Conservation (phyloP, 2,888 invertebrate species). For the Margaritifera margaritifera region DNA sequence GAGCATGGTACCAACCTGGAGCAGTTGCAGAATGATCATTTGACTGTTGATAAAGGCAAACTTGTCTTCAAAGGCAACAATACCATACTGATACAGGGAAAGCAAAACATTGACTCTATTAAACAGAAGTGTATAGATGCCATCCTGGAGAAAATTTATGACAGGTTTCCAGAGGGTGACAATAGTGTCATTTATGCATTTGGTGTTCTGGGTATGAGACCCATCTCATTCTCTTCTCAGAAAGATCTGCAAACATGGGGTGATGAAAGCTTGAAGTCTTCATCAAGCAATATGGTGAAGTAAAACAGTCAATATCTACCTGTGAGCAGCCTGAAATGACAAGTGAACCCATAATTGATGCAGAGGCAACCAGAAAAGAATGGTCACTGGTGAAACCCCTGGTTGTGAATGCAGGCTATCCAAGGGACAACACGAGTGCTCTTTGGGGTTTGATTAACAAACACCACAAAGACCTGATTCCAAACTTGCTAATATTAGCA, state of each 20-base stretch:
- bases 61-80: conserved; percentile 17
- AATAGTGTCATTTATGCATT: conserved; percentile 18
- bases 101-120: conserved; percentile 12
- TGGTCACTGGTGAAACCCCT: too few species aligned
- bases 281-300: too few species aligned
- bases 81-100: conserved; percentile 10
- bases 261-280: too few species aligned
- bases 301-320: too few species aligned
- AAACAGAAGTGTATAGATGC: conserved; percentile 14
- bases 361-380: too few species aligned
- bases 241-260: conserved; percentile 11
- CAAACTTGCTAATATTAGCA: too few species aligned
- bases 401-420: too few species aligned
- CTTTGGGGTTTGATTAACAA: too few species aligned
- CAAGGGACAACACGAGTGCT: too few species aligned
- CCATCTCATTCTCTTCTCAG: conserved; percentile 8
- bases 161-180: conserved; percentile 14
- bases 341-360: too few species aligned
- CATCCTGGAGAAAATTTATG: conserved; percentile 11
- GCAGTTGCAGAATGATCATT: background rate
- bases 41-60: conserved; percentile 8
- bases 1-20: background rate
- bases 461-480: too few species aligned
- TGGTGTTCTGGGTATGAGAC: conserved; percentile 12
- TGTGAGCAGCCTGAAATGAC: too few species aligned